Evolutionary conservation across 2,888 invertebrate genomes (phyloP).

Genomic region (Phalera bucephala): DNA sequence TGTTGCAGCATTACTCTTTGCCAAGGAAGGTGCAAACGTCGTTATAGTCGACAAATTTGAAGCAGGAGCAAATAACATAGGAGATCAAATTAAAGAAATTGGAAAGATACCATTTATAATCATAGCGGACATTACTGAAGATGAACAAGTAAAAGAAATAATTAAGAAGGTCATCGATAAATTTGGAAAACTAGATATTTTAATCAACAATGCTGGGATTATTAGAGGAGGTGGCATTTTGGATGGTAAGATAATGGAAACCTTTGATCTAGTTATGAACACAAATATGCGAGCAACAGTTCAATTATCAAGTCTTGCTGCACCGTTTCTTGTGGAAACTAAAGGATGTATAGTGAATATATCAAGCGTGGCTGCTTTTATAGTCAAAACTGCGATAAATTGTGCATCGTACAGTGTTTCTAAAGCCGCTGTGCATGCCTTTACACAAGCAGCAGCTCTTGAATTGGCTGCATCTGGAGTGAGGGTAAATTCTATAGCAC

Average conservation of each 20-base stretch:
- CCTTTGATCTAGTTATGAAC: background rate
- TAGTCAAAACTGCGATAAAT: background rate
- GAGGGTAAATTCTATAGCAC: background rate
- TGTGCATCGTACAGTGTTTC: background rate
- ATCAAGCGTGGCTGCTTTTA: background rate
- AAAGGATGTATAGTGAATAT: conserved; percentile 1
- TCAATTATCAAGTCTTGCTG: background rate
- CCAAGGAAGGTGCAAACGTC: background rate
- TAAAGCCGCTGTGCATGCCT: background rate
- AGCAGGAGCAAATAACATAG: background rate
- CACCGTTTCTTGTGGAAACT: background rate
- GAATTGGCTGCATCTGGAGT: background rate
- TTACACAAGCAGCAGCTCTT: background rate
- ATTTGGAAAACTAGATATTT: background rate
- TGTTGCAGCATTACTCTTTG: background rate
- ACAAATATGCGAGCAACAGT: background rate
- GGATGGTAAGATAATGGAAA: background rate
- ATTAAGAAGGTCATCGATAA: background rate
- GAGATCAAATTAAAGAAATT: background rate
- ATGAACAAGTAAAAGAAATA: background rate
- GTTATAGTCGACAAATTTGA: background rate
- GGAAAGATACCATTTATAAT: background rate
- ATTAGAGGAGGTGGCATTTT: background rate
- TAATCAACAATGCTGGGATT: background rate
- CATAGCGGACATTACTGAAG: background rate